Percentiles rank a stretch among this genome's conserved stretches.
Conservation (phyloP, 2,888 invertebrate genomes). For the Pollenia angustigena region DNA sequence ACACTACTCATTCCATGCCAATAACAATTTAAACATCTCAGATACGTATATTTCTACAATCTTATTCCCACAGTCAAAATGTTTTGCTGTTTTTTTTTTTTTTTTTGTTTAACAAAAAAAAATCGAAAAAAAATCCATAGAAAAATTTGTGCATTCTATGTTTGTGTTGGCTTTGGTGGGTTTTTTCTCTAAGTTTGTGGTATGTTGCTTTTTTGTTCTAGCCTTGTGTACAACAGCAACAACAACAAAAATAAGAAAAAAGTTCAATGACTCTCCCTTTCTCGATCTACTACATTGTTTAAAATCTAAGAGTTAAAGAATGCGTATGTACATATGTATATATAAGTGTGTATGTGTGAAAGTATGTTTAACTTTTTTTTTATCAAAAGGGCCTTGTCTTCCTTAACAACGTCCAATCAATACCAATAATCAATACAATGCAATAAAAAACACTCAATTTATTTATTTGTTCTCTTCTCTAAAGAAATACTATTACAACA, state of each 20-base stretch:
- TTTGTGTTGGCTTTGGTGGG: slow-evolving; percentile 40
- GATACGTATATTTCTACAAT: slow-evolving; percentile 8
- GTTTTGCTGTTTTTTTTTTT: slow-evolving; percentile 15
- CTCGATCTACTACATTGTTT: slow-evolving; percentile 9
- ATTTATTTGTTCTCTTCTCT: slow-evolving; percentile 65
- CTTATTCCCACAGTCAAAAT: slow-evolving; percentile 65
- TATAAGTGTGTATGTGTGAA: background rate
- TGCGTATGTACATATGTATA: background rate
- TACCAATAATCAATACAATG: slow-evolving; percentile 50
- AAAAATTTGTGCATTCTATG: slow-evolving; percentile 31
- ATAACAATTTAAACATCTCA: slow-evolving; percentile 19
- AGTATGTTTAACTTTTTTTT: slow-evolving; percentile 16
- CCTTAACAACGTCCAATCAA: slow-evolving; percentile 44
- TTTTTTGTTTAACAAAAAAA: background rate
- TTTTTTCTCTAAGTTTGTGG: slow-evolving; percentile 47
- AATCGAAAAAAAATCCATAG: background rate
- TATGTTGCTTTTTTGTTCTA: slow-evolving; percentile 39
- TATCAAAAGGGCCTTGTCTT: slow-evolving; percentile 62
- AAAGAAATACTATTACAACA: slow-evolving; percentile 31
- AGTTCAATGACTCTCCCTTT: slow-evolving; percentile 71
- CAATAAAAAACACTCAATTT: slow-evolving; percentile 53
- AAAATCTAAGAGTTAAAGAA: background rate
- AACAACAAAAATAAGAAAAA: slow-evolving; percentile 51
- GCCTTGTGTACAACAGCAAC: slow-evolving; percentile 33
- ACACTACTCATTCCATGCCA: slow-evolving; percentile 47